phyloP scores from a whole-genome alignment of 2,888 invertebrate species.

The Catocala fraxini region DNA sequence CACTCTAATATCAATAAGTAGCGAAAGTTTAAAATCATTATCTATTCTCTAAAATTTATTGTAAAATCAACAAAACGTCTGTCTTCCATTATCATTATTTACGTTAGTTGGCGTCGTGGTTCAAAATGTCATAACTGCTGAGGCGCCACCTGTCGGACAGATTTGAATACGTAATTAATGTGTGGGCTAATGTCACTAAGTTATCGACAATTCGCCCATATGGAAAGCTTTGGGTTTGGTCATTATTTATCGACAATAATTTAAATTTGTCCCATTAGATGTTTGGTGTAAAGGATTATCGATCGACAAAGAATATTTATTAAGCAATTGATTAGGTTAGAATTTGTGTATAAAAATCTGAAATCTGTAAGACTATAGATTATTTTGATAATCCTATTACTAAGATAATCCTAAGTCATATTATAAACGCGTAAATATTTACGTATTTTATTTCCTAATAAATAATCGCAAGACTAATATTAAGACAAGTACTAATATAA shows the following conservation, averaged over 20 bases:
- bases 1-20: background rate
- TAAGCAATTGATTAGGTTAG: background rate
- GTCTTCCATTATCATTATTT: constrained; percentile 10
- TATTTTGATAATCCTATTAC: no score
- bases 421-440: no score
- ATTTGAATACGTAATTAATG: constrained; percentile 34
- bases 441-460: no score
- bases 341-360: background rate
- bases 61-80: constrained; percentile 6
- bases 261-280: constrained; percentile 11
- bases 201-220: constrained; percentile 9
- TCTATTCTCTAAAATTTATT: background rate
- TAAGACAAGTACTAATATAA: no score
- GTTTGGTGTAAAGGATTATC: background rate
- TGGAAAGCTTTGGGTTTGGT: constrained; percentile 9
- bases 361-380: background rate
- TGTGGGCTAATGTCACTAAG: constrained; percentile 34
- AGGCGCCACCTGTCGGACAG: constrained; percentile 19
- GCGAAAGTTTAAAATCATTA: background rate
- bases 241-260: constrained; percentile 16
- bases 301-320: background rate
- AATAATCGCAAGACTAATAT: no score
- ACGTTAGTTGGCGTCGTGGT: constrained; percentile 1
- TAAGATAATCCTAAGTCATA: no score
- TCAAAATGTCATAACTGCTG: constrained; percentile 12